Conservation (phyloP, 1,140 invertebrate species). For the Drosophila setifemur region DNA sequence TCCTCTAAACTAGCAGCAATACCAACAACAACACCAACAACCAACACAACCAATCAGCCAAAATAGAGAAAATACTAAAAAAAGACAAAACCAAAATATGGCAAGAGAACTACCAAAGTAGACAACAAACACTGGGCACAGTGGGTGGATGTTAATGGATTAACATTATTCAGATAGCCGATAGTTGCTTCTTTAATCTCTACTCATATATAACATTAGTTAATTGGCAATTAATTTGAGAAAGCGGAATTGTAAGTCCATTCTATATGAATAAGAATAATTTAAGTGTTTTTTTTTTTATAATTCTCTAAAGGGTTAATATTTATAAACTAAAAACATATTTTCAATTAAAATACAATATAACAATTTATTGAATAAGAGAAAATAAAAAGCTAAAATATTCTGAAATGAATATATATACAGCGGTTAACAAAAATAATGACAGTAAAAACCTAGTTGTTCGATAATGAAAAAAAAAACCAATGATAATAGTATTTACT, state of each 20-base stretch:
- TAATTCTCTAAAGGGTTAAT: too few relatives aligned
- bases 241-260: too few relatives aligned
- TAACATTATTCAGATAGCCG: too few relatives aligned
- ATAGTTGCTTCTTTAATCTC: too few relatives aligned
- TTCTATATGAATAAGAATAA: too few relatives aligned
- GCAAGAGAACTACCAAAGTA: conserved; percentile 14
- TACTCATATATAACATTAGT: too few relatives aligned
- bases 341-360: too few relatives aligned
- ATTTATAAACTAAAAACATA: too few relatives aligned
- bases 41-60: conserved; percentile 36
- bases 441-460: not conserved
- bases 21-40: conserved; percentile 1
- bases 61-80: conserved; percentile 7
- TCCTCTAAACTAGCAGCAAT: not conserved
- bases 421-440: not conserved
- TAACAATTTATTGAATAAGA: too few relatives aligned
- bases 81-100: conserved; percentile 2
- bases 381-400: not conserved
- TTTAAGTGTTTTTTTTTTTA: too few relatives aligned
- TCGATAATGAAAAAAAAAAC: too few relatives aligned
- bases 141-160: conserved; percentile 5
- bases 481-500: not conserved
- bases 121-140: not conserved
- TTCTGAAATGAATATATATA: not conserved
- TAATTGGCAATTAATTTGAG: too few relatives aligned